phyloP scores from a whole-genome alignment of 1,140 invertebrate species.

The Heliothis subflexa region DNA sequence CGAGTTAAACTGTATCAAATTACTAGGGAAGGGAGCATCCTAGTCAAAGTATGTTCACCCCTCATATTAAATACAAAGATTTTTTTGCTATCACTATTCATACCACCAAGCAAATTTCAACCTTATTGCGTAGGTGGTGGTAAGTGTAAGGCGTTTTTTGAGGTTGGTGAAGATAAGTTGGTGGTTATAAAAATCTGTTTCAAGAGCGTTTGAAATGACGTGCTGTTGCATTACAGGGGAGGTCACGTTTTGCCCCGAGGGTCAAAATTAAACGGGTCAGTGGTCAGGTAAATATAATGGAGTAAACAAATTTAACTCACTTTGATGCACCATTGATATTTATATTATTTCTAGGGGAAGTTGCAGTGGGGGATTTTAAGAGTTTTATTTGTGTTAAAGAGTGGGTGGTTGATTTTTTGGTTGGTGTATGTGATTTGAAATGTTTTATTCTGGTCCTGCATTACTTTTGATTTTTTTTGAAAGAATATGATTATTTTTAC shows the following conservation, averaged over 20 bases:
- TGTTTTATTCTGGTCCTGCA: neutral
- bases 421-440: slow-evolving; percentile 3
- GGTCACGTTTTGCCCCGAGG: slow-evolving; percentile 66
- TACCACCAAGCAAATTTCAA: slow-evolving; percentile 46
- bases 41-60: slow-evolving; percentile 57
- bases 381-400: slow-evolving; percentile 17
- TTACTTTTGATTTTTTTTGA: no score
- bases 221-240: slow-evolving; percentile 64
- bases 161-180: slow-evolving; percentile 38
- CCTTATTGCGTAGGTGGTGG: slow-evolving; percentile 32
- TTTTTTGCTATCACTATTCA: slow-evolving; percentile 45
- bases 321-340: slow-evolving; percentile 81
- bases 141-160: slow-evolving; percentile 17
- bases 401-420: slow-evolving; percentile 33
- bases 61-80: slow-evolving; percentile 45
- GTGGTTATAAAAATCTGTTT: slow-evolving; percentile 70
- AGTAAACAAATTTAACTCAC: slow-evolving; percentile 80
- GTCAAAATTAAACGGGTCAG: slow-evolving; percentile 78
- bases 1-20: slow-evolving; percentile 74
- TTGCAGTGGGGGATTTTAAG: slow-evolving; percentile 1
- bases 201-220: slow-evolving; percentile 72
- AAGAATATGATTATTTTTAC: no score
- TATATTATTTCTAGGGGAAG: slow-evolving; percentile 59
- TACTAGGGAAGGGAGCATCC: slow-evolving; percentile 70
- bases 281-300: slow-evolving; percentile 83